These are phyloP conservation scores for Manis pentadactyla DNA, from an alignment of 2,797 vertebrate species.

Conservation along the genomic window DNA sequence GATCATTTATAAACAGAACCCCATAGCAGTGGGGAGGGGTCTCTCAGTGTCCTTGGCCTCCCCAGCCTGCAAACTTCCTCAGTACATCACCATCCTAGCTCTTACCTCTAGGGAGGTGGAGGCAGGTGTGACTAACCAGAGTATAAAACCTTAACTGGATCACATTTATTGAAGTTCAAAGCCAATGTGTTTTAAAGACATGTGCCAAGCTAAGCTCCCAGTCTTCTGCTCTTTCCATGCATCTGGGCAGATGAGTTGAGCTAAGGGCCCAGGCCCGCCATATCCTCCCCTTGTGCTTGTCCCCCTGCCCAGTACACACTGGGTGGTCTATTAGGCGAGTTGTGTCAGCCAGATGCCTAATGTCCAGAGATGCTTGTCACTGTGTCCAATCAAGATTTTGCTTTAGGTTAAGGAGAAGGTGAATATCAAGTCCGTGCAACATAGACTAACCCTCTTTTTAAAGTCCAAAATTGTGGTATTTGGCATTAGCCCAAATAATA, in stretches of 20 bases:
- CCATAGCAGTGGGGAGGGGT: background rate
- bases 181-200: background rate
- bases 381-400: background rate
- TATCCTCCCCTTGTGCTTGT: accelerated
- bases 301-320: accelerated
- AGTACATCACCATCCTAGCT: background rate
- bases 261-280: background rate
- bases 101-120: background rate
- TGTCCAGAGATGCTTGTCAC: background rate
- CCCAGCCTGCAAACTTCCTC: background rate
- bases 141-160: background rate
- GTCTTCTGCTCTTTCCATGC: background rate
- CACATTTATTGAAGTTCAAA: background rate
- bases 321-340: background rate
- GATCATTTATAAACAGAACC: background rate
- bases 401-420: background rate
- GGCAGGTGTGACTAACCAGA: background rate
- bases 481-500: background rate
- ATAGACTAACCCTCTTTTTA: background rate
- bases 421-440: background rate
- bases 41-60: background rate
- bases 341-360: background rate
- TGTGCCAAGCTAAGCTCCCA: background rate
- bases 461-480: background rate
- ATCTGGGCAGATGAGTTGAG: background rate